A percentile compares a stretch with the other conserved stretches of the same genome.
phyloP scores from a whole-genome alignment of 2,797 vertebrate genomes.

The Sebastes vulpes region DNA sequence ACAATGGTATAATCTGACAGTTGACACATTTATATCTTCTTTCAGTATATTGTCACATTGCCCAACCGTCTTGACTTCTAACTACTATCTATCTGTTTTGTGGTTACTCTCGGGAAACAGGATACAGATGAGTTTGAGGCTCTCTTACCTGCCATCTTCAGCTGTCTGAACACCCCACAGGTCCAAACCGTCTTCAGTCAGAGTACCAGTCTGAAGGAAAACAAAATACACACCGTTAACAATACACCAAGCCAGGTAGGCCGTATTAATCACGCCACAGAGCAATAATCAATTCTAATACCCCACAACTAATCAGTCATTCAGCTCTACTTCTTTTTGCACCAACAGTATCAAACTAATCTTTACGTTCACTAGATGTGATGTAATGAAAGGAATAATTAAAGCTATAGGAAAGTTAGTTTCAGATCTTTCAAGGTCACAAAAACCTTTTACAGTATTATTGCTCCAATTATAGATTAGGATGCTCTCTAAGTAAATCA shows the following conservation, averaged over 20 bases:
- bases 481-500: background rate
- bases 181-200: conserved; percentile 96
- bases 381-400: background rate
- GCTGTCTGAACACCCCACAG: conserved; percentile 93
- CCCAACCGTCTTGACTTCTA: background rate
- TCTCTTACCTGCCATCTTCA: conserved; percentile 85
- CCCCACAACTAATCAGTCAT: background rate
- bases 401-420: background rate
- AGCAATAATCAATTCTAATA: background rate
- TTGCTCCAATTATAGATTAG: background rate
- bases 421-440: background rate
- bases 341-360: background rate
- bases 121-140: background rate
- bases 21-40: background rate
- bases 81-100: background rate
- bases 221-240: background rate
- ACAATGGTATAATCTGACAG: background rate
- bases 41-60: background rate
- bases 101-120: background rate
- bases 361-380: background rate
- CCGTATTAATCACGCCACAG: background rate
- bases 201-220: conserved; percentile 91
- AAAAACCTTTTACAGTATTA: background rate
- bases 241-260: background rate
- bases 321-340: background rate